These are phyloP conservation scores for Prionailurus viverrinus DNA, from an alignment of 2,113 vertebrate genomes.

Conservation along the genomic window DNA sequence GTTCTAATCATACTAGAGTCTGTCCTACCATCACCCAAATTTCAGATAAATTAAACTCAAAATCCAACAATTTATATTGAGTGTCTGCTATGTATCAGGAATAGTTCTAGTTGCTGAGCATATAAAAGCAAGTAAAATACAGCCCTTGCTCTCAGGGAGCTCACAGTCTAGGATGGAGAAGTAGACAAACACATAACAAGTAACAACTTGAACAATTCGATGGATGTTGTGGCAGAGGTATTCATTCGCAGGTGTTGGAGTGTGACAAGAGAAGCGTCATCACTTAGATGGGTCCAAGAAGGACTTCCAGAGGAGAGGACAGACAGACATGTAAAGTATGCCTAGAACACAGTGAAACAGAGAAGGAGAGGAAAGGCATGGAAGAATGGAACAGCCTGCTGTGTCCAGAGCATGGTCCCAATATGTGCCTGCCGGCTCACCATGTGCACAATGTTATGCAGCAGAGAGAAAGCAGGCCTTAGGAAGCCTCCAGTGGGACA, in stretches of 20 bases:
- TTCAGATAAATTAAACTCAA: neutral
- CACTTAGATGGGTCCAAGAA: neutral
- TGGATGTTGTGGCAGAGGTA: neutral
- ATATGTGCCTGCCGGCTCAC: rapidly evolving
- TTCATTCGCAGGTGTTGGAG: neutral
- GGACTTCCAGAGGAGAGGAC: neutral
- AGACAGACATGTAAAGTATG: neutral
- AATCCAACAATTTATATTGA: neutral
- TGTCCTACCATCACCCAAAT: neutral
- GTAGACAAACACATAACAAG: neutral
- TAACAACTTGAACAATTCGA: neutral
- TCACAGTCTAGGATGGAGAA: neutral
- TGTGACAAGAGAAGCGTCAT: neutral
- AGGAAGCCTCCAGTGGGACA: neutral
- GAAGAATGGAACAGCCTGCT: rapidly evolving
- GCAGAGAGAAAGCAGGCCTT: neutral
- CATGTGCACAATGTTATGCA: rapidly evolving
- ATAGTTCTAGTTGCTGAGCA: neutral
- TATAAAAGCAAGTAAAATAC: neutral
- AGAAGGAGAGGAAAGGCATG: neutral
- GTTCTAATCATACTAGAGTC: neutral
- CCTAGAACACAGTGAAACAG: neutral
- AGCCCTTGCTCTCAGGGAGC: neutral
- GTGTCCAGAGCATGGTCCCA: neutral
- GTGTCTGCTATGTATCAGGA: neutral